Conservation (phyloP, 2,888 invertebrate genomes). For the Esperia sulphurella region DNA sequence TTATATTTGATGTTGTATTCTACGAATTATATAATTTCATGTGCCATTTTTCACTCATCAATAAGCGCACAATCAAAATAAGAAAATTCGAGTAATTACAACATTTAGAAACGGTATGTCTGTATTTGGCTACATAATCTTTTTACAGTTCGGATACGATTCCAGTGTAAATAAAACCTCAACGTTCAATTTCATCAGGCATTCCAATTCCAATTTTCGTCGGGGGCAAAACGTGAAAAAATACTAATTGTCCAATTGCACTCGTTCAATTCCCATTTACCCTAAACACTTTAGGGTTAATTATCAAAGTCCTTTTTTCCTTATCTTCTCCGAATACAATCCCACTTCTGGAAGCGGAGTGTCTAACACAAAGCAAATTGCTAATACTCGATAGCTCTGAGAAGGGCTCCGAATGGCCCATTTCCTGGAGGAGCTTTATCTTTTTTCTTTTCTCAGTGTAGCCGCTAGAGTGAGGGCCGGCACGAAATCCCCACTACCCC, state of each 20-base stretch:
- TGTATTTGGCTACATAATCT: background rate
- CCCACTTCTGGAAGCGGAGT: slow-evolving; percentile 41
- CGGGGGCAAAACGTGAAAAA: slow-evolving; percentile 15
- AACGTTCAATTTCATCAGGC: slow-evolving; percentile 6
- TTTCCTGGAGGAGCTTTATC: slow-evolving; percentile 64
- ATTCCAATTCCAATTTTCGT: slow-evolving; percentile 10
- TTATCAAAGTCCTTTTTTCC: slow-evolving; percentile 51
- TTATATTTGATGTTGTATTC: too few species aligned
- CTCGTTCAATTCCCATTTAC: slow-evolving; percentile 48
- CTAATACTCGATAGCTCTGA: slow-evolving; percentile 62
- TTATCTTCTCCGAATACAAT: slow-evolving; percentile 43
- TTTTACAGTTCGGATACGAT: background rate
- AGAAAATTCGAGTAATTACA: too few species aligned
- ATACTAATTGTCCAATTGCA: slow-evolving; percentile 43
- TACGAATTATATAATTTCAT: too few species aligned
- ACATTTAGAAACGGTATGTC: too few species aligned
- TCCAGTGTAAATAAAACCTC: slow-evolving; percentile 3
- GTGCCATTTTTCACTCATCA: too few species aligned
- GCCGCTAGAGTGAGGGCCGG: slow-evolving; percentile 28
- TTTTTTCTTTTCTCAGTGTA: slow-evolving; percentile 40
- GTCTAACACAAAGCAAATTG: slow-evolving; percentile 67
- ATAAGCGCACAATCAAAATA: too few species aligned
- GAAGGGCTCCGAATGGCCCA: slow-evolving; percentile 59
- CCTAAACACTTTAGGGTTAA: slow-evolving; percentile 51
- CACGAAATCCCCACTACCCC: slow-evolving; percentile 31